Percentiles rank a stretch among this genome's conserved stretches.
Conservation (phyloP, 2,797 vertebrate species). For the Acipenser oxyrinchus region DNA sequence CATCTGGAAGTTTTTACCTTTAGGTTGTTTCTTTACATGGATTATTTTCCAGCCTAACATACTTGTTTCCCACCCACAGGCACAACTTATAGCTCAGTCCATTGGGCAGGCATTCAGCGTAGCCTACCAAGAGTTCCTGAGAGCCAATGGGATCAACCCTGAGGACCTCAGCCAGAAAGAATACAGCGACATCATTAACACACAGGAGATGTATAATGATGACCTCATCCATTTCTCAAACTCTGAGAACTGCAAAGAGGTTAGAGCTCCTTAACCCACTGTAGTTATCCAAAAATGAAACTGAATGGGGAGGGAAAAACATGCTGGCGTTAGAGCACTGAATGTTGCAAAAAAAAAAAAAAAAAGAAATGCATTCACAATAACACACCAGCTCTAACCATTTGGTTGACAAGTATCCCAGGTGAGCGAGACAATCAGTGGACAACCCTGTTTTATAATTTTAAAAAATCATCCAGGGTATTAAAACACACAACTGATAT, state of each 20-base stretch:
- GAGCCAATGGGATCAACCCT: constrained; percentile 94
- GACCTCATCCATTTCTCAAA: constrained; percentile 98
- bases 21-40: constrained; percentile 28
- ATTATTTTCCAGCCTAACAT: background rate
- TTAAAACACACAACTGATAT: no score
- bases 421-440: no score
- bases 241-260: constrained; percentile 98
- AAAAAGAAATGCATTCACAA: no score
- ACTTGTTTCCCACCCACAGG: constrained; percentile 52
- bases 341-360: no score
- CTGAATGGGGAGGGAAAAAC: no score
- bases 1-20: constrained; percentile 10
- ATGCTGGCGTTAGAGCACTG: no score
- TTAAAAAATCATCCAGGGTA: no score
- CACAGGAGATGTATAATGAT: constrained; percentile 98
- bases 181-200: constrained; percentile 95
- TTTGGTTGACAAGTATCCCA: no score
- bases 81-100: constrained; percentile 94
- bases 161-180: constrained; percentile 97
- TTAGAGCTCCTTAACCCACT: constrained; percentile 31
- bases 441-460: no score
- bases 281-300: no score
- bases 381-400: no score
- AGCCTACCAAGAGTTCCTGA: constrained; percentile 93
- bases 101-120: constrained; percentile 97